Conservation (phyloP, 2,888 invertebrate species). For the Polymixis flavicincta region DNA sequence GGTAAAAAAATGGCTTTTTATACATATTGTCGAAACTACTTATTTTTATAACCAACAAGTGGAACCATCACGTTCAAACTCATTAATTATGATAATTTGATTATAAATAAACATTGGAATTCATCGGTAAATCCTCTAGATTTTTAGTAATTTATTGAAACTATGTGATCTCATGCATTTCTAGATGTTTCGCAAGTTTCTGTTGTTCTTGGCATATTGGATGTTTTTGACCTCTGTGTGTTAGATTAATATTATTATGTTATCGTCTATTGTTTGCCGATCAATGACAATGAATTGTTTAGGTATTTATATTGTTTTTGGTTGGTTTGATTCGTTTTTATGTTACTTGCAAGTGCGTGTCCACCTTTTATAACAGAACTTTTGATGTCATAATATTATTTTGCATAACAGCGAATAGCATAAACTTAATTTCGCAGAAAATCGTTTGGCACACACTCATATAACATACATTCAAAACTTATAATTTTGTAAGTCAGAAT, state of each 20-base stretch:
- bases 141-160: conserved; percentile 12
- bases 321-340: too few species aligned
- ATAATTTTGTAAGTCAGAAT: too few species aligned
- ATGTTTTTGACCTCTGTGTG: conserved; percentile 18
- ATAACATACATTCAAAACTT: too few species aligned
- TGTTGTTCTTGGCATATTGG: conserved; percentile 38
- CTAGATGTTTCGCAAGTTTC: conserved; percentile 27
- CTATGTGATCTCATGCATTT: conserved; percentile 13
- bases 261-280: background rate
- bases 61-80: background rate
- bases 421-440: too few species aligned
- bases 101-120: background rate
- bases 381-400: too few species aligned
- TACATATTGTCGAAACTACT: background rate
- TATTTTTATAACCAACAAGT: background rate
- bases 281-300: conserved; percentile 16
- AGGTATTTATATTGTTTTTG: background rate
- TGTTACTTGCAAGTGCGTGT: too few species aligned
- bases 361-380: too few species aligned
- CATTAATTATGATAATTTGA: background rate
- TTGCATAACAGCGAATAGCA: too few species aligned
- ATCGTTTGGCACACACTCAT: too few species aligned
- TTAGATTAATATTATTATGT: conserved; percentile 14
- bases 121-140: background rate
- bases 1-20: too few species aligned